A percentile compares a stretch with the other conserved stretches of the same genome.
These are phyloP conservation scores for Cyprinodon diabolis DNA, from an alignment of 2,797 vertebrate genomes.

Conservation along the genomic window DNA sequence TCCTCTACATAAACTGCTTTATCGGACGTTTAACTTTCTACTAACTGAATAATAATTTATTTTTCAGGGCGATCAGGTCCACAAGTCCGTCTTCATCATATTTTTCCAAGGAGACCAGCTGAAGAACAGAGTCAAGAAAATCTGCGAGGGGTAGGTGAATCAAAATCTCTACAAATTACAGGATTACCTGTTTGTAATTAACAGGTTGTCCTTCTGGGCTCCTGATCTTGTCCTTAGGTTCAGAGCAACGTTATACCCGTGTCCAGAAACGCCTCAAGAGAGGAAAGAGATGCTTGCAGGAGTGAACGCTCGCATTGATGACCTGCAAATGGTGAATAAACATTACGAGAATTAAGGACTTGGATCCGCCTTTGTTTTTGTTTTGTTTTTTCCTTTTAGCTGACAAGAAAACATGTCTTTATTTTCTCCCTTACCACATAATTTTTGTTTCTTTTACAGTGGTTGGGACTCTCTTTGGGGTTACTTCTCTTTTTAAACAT, in stretches of 20 bases:
- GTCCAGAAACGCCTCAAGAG: conserved; percentile 96
- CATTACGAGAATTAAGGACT: fast-evolving
- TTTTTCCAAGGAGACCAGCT: conserved; percentile 98
- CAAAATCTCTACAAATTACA: neutral
- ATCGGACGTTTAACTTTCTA: neutral
- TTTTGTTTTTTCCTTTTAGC: neutral
- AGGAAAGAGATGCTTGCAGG: conserved; percentile 97
- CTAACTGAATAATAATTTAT: conserved; percentile 8
- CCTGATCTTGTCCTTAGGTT: conserved; percentile 79
- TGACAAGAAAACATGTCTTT: neutral
- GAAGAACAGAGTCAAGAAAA: conserved; percentile 97
- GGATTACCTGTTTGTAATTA: neutral
- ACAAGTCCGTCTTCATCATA: conserved; percentile 99
- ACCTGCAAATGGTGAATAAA: conserved; percentile 93
- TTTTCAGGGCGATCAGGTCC: conserved; percentile 90
- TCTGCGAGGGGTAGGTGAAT: conserved; percentile 91
- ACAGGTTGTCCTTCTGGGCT: neutral
- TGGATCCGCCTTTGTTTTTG: neutral
- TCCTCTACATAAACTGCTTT: conserved; percentile 5
- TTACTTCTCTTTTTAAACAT: neutral
- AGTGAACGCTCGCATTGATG: conserved; percentile 96
- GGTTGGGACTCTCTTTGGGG: neutral
- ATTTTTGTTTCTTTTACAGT: neutral
- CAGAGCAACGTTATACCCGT: conserved; percentile 95
- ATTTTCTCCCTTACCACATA: neutral